Conservation (phyloP, 2,113 vertebrate species). For the Antennarius striatus region DNA sequence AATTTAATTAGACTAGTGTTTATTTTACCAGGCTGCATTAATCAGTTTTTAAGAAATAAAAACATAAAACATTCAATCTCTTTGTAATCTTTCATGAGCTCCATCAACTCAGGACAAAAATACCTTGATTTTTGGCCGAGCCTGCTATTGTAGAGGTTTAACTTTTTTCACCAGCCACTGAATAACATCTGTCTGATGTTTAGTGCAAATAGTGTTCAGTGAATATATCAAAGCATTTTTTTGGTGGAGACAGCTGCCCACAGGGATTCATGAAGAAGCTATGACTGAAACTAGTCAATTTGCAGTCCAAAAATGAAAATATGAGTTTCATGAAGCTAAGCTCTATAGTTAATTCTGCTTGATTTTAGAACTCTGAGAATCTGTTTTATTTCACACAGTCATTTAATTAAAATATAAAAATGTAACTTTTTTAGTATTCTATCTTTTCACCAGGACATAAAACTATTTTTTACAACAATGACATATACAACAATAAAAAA, state of each 20-base stretch:
- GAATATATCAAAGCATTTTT: constrained; percentile 29
- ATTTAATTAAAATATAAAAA: constrained; percentile 1
- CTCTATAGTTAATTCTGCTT: constrained; percentile 14
- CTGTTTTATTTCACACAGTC: neutral
- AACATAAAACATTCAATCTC: neutral
- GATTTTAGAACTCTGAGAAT: neutral
- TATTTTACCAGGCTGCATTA: constrained; percentile 11
- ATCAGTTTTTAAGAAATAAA: constrained; percentile 2
- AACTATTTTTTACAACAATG: neutral
- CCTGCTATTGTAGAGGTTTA: neutral
- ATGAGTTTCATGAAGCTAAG: constrained; percentile 9
- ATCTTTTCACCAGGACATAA: neutral
- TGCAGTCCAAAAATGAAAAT: constrained; percentile 4
- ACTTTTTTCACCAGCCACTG: constrained; percentile 8
- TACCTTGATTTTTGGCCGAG: constrained; percentile 16
- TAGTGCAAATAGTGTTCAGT: constrained; percentile 19
- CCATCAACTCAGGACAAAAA: constrained; percentile 22
- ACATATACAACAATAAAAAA: neutral
- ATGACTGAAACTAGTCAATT: constrained; percentile 19
- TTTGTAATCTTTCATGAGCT: constrained; percentile 15
- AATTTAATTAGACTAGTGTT: constrained; percentile 16
- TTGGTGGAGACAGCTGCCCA: constrained; percentile 14
- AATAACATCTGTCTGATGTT: constrained; percentile 31
- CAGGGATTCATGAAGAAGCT: constrained; percentile 19
- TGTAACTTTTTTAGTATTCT: too few species aligned